Percentiles rank a stretch among this genome's conserved stretches.
These are phyloP conservation scores for Semicossyphus pulcher DNA, from an alignment of 2,113 vertebrate genomes.

Conservation along the genomic window DNA sequence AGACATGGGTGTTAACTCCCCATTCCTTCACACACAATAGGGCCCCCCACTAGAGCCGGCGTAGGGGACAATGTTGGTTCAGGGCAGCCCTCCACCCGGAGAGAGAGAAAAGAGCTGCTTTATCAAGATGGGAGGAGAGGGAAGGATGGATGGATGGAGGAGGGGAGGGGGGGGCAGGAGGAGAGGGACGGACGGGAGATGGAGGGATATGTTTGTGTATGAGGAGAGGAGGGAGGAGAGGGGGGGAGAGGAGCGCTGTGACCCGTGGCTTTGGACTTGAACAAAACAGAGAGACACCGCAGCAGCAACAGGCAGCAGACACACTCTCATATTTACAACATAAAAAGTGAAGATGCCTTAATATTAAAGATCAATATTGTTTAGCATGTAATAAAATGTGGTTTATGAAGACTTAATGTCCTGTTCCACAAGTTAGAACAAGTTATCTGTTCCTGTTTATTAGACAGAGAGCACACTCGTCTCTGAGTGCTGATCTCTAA, in stretches of 20 bases:
- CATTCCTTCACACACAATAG: slow-evolving; percentile 86
- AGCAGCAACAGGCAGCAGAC: background rate
- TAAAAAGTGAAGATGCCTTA: no score
- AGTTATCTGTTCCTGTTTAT: no score
- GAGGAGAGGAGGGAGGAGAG: slow-evolving; percentile 20
- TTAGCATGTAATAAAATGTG: no score
- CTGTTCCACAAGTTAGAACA: no score
- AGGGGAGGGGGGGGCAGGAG: slow-evolving; percentile 16
- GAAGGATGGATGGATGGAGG: slow-evolving; percentile 19
- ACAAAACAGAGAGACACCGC: slow-evolving; percentile 41
- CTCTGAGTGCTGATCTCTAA: no score
- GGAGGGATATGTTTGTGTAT: slow-evolving; percentile 68
- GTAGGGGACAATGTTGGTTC: slow-evolving; percentile 84
- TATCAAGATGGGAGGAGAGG: slow-evolving; percentile 65
- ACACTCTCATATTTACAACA: slow-evolving; percentile 5
- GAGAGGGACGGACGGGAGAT: slow-evolving; percentile 49
- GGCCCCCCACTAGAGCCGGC: slow-evolving; percentile 77
- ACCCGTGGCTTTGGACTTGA: slow-evolving; percentile 77
- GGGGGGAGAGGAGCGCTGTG: slow-evolving; percentile 28
- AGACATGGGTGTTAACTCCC: slow-evolving; percentile 85
- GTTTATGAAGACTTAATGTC: no score
- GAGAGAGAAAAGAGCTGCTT: slow-evolving; percentile 79
- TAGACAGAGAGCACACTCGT: no score
- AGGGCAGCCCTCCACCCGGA: slow-evolving; percentile 77
- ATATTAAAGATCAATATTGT: no score